Conservation (phyloP, 1,140 invertebrate genomes). For the Drosophila teissieri region DNA sequence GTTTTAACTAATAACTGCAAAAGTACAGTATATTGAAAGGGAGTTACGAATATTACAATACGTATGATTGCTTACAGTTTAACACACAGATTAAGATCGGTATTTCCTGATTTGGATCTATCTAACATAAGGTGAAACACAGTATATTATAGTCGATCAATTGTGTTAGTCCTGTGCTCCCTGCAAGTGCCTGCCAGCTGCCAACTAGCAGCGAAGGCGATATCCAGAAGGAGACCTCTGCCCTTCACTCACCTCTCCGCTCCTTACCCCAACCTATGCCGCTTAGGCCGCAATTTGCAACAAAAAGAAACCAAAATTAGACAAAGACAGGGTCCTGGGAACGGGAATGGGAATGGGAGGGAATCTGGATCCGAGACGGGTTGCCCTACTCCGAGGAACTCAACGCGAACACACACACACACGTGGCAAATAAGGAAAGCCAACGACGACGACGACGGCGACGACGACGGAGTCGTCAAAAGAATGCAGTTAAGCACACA, state of each 20-base stretch:
- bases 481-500: conserved; percentile 84
- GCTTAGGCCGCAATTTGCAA: conserved; percentile 48
- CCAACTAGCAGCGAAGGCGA: conserved; percentile 29
- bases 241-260: conserved; percentile 12
- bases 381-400: conserved; percentile 42
- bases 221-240: conserved; percentile 18
- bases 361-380: conserved; percentile 33
- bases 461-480: conserved; percentile 59
- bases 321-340: conserved; percentile 52
- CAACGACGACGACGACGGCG: conserved; percentile 35
- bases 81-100: no score
- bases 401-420: conserved; percentile 20
- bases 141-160: background rate
- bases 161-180: background rate
- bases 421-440: conserved; percentile 67
- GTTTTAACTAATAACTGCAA: background rate
- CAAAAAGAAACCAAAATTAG: conserved; percentile 75
- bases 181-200: conserved; percentile 26
- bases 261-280: background rate
- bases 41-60: background rate
- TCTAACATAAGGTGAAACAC: no score
- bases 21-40: background rate
- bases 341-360: conserved; percentile 16
- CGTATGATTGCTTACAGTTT: no score
- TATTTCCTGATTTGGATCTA: no score